Percentiles rank a stretch among this genome's conserved stretches.
These are phyloP conservation scores for Gortyna flavago DNA, from an alignment of 2,888 invertebrate species.

Conservation along the genomic window DNA sequence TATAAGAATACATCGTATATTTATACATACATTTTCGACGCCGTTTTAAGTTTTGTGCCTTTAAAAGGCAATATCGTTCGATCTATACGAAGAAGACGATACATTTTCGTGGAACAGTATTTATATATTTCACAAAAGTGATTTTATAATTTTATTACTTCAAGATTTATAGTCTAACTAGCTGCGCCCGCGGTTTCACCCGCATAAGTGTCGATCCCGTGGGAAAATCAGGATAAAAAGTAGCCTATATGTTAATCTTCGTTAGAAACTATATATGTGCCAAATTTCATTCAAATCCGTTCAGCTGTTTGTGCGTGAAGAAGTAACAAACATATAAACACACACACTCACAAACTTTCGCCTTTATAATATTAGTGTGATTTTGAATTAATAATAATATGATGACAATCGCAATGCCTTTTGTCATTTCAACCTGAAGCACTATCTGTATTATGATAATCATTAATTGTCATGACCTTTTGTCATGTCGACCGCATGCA, in stretches of 20 bases:
- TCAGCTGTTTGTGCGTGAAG: too few species aligned
- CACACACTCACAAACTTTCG: too few species aligned
- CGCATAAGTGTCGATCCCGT: too few species aligned
- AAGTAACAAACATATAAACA: too few species aligned
- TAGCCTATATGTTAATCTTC: too few species aligned
- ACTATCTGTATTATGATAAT: background rate
- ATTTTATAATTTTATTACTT: background rate
- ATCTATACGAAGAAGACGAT: background rate
- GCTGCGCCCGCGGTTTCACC: too few species aligned
- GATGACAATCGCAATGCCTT: background rate
- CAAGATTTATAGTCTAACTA: background rate
- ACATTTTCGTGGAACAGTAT: background rate
- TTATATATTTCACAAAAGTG: background rate
- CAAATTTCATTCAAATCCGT: too few species aligned
- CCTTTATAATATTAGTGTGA: too few species aligned
- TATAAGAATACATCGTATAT: conserved; percentile 12
- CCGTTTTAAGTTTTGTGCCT: background rate
- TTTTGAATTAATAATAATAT: background rate
- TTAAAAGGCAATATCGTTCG: background rate
- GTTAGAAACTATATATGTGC: too few species aligned
- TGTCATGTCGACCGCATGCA: background rate
- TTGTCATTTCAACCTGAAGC: background rate
- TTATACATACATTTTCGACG: background rate
- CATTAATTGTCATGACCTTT: too few species aligned
- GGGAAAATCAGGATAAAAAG: too few species aligned